Base-by-base conservation (phyloP, 2,888 invertebrate genomes). In the Pristionchus mayeri region DNA sequence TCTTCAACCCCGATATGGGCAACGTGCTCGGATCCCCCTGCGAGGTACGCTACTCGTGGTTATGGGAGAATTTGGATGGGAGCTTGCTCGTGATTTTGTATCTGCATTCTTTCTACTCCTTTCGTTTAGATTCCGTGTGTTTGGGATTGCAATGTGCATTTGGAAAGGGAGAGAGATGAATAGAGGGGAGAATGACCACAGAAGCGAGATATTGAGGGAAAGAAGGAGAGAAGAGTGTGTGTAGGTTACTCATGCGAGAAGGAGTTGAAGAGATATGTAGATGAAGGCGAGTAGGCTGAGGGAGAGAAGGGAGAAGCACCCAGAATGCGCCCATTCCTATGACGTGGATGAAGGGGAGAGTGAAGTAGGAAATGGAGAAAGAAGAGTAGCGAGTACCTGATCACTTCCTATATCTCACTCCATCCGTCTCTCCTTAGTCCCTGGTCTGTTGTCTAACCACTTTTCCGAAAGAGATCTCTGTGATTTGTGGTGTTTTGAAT, bases 1-100 rank as follows among this genome's bases (percentile, higher is more conserved):
- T 86, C 50, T 92, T 90, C 88, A 96, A 96, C 85, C 96, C 95
- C 91, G 98, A 98, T 93, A 96, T 98, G 85, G 97, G 97, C 86
- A 98, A 63, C 44, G 50, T 60, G 13, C 81, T 87, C 48, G 79
- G 80, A 71, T 60, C 79, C 3, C 48, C 86, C 4, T 85, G 83
- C 83, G 89, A 88, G 76, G 79, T 90, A 27, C 86, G 60, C 24
- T 67, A 67, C n/a, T n/a, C n/a, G n/a, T n/a, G n/a, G n/a, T n/a
- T n/a, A 37, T 4, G 11, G 60, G 11, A 27, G 24, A 13, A 50
- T 48, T 34, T 44, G 0, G 37, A 16, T 34, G 67, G 48, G 44
- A n/a, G 4, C 48, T 50, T 30, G 24, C 11, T 24, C 34, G 34
- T 52, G 63, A 52, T 50, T 21, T 13, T n/a, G 40, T 24, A 11